These are phyloP conservation scores for Tetramorium alpestre DNA, from an alignment of 1,140 invertebrate species.

Conservation along the genomic window DNA sequence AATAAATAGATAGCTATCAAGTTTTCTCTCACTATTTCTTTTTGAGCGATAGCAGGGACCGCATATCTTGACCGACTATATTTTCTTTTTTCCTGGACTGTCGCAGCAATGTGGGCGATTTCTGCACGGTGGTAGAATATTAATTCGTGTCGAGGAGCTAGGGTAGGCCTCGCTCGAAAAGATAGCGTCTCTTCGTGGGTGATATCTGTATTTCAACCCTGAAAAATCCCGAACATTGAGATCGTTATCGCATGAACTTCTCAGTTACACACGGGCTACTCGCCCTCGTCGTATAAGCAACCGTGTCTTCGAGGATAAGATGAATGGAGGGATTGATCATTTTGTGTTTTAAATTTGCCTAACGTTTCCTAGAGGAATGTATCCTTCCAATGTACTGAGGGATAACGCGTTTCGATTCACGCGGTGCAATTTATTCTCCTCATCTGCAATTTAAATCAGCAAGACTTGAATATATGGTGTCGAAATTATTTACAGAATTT, in stretches of 20 bases:
- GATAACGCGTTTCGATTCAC: neutral
- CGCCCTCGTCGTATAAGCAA: conserved; percentile 58
- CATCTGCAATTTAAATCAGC: conserved; percentile 15
- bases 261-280: conserved; percentile 73
- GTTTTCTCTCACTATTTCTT: neutral
- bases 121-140: conserved; percentile 77
- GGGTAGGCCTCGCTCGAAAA: conserved; percentile 47
- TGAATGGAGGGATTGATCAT: conserved; percentile 29
- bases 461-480: neutral
- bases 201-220: conserved; percentile 78
- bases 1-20: conserved; percentile 31
- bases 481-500: conserved; percentile 25
- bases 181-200: conserved; percentile 75
- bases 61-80: conserved; percentile 12
- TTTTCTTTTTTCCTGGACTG: conserved; percentile 12
- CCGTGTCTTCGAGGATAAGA: conserved; percentile 16
- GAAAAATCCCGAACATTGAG: conserved; percentile 67
- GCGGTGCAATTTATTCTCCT: neutral
- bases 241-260: conserved; percentile 76
- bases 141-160: conserved; percentile 67
- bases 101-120: conserved; percentile 64
- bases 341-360: conserved; percentile 44
- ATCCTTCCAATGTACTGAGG: neutral
- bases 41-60: conserved; percentile 4
- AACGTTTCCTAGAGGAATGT: conserved; percentile 1